These are phyloP conservation scores for Harmothoe impar DNA, from an alignment of 2,888 invertebrate genomes.

Conservation along the genomic window DNA sequence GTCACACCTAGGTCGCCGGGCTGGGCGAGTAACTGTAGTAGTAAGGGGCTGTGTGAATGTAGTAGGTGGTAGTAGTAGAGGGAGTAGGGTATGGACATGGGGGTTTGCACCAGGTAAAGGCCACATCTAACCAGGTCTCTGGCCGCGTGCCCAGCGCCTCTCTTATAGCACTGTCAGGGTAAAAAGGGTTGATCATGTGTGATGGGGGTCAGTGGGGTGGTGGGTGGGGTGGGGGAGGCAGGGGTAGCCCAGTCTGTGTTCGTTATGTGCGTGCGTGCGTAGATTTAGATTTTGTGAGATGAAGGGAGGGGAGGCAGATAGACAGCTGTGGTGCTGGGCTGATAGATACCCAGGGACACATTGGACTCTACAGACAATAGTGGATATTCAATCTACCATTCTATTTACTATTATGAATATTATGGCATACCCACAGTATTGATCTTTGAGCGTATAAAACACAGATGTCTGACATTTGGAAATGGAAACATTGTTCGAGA, in stretches of 20 bases:
- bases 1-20: not conserved
- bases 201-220: too few species aligned
- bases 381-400: too few species aligned
- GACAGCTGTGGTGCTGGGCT: not conserved
- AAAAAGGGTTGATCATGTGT: not conserved
- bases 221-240: not conserved
- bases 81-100: constrained; percentile 23
- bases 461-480: too few species aligned
- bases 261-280: not conserved
- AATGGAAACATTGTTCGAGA: too few species aligned
- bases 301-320: not conserved
- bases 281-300: not conserved
- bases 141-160: constrained; percentile 26
- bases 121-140: not conserved
- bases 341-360: not conserved
- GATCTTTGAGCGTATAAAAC: too few species aligned
- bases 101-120: constrained; percentile 32
- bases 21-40: not conserved
- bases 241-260: not conserved
- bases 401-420: too few species aligned
- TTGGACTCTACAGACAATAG: too few species aligned
- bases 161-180: not conserved
- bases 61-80: not conserved
- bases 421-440: too few species aligned
- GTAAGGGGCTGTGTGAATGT: not conserved